These are phyloP conservation scores for Barnardius zonarius DNA, from an alignment of 2,113 vertebrate genomes.

Conservation along the genomic window DNA sequence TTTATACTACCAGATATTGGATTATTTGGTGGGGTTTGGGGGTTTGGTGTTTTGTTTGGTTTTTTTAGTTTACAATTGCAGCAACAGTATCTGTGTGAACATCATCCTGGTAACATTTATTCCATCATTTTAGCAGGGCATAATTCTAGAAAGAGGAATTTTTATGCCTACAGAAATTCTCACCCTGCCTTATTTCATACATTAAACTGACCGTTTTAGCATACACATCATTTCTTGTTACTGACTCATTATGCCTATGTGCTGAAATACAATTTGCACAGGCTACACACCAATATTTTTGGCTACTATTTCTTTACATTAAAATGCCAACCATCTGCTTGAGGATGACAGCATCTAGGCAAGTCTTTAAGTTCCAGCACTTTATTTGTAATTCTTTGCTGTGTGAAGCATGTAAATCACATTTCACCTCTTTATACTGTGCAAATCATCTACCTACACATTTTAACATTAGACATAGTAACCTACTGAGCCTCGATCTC, in stretches of 20 bases:
- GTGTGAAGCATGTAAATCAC: not conserved
- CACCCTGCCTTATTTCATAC: not conserved
- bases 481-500: not conserved
- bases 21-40: not conserved
- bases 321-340: slow-evolving; percentile 23
- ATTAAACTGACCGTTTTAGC: not conserved
- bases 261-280: not conserved
- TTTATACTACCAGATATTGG: not conserved
- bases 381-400: not conserved
- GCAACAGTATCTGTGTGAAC: not conserved
- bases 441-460: not conserved
- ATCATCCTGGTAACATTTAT: not conserved
- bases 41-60: rapidly evolving
- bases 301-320: slow-evolving; percentile 5
- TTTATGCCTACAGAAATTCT: not conserved
- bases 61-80: not conserved
- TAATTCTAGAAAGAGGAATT: not conserved
- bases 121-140: not conserved
- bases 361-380: not conserved
- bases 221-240: not conserved
- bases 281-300: not conserved
- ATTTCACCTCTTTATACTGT: not conserved
- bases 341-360: not conserved
- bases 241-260: not conserved
- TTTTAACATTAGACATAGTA: not conserved